phyloP scores from a whole-genome alignment of 2,888 invertebrate genomes.

The Euplexia lucipara region DNA sequence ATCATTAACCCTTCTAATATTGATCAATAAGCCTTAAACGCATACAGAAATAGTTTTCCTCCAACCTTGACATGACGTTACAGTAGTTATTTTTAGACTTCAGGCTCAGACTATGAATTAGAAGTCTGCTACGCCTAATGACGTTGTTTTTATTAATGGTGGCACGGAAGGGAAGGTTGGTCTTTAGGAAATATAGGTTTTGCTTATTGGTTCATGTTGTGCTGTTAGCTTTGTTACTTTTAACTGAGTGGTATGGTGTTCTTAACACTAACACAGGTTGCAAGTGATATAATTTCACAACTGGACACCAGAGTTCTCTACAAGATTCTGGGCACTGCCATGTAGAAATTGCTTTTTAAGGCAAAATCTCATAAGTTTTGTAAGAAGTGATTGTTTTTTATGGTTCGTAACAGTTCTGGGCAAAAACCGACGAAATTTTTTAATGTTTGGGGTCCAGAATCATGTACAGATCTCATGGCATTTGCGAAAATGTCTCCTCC shows the following conservation, averaged over 20 bases:
- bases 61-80: conserved; percentile 61
- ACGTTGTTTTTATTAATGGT: conserved; percentile 25
- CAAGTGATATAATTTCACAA: neutral
- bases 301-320: no score
- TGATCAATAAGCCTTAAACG: conserved; percentile 21
- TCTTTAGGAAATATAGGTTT: conserved; percentile 12
- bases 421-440: no score
- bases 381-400: no score
- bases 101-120: conserved; percentile 47
- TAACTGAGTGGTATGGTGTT: conserved; percentile 5
- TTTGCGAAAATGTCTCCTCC: no score
- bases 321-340: no score
- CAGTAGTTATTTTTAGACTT: conserved; percentile 57
- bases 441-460: no score
- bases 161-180: conserved; percentile 6
- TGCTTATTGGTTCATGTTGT: conserved; percentile 23
- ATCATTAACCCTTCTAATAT: conserved; percentile 17
- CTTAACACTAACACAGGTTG: conserved; percentile 14
- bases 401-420: no score
- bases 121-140: conserved; percentile 28
- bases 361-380: no score
- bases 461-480: no score
- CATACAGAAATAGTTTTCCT: conserved; percentile 66
- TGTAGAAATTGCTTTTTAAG: no score
- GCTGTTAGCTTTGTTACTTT: conserved; percentile 19